These are phyloP conservation scores for Melanotaenia trifasciata DNA, from an alignment of 2,797 vertebrate species.

Conservation along the genomic window DNA sequence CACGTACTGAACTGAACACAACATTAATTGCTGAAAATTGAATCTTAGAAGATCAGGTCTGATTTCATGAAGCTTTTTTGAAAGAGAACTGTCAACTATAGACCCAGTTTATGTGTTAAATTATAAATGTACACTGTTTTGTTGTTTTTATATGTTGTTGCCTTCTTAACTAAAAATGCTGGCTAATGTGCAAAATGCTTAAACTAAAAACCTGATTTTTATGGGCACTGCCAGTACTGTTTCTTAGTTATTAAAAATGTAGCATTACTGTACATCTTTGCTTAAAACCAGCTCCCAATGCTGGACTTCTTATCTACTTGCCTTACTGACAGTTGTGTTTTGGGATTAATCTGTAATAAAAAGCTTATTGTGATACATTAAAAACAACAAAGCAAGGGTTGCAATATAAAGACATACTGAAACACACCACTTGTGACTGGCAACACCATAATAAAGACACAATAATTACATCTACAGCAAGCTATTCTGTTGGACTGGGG, in stretches of 20 bases:
- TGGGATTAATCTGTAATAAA: not conserved
- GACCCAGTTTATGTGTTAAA: slow-evolving; percentile 31
- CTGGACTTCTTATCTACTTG: not conserved
- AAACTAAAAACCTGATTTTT: not conserved
- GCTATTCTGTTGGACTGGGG: not conserved
- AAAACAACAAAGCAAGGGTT: not conserved
- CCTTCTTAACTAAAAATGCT: not conserved
- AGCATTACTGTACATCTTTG: not conserved
- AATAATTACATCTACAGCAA: not conserved
- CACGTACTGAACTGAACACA: slow-evolving; percentile 48
- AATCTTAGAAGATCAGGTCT: slow-evolving; percentile 55
- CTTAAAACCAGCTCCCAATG: not conserved
- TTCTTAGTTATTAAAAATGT: not conserved
- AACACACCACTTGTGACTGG: too few relatives aligned
- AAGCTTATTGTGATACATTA: not conserved
- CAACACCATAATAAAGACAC: not conserved
- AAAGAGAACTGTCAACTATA: not conserved
- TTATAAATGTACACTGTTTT: not conserved
- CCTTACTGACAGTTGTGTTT: not conserved
- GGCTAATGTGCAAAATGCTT: not conserved
- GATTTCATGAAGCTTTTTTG: slow-evolving; percentile 44
- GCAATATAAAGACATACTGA: too few relatives aligned
- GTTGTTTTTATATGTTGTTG: not conserved
- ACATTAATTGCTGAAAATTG: slow-evolving; percentile 61
- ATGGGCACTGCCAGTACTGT: not conserved